Evolutionary conservation across 1,140 invertebrate genomes (phyloP), one percentile per base, ranked within the genome.

Genomic region (Colletes gigas): DNA sequence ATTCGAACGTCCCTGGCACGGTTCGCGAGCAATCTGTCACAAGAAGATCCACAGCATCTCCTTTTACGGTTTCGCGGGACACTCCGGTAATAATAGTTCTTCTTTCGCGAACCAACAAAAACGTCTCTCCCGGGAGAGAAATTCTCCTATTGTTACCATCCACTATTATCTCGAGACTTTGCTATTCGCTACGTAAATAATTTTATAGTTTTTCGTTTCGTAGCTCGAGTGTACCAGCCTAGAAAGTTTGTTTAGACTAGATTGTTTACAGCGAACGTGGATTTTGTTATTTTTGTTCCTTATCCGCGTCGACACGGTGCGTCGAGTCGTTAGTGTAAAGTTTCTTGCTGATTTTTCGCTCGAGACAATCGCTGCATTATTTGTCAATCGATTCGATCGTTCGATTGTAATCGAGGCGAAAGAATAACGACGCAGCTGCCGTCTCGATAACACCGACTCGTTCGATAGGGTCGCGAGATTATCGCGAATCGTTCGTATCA

Each of bases 1-100:
- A n/a, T 67, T 30, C 19, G n/a, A 9, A 8, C 50, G 77, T 79
- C 77, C 77, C 69, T 79, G 77, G 77, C 77, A 79, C 77, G 59
- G 47, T 78, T 78, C 10, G 30, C 57, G 12, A 30, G 77, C 65
- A 73, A 72, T 65, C 69, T 30, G 57, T 72, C 67, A 14, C 44
- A 52, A 77, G 41, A 69, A 17, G 19, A 41, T 67, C 65, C 65
- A 19, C 57, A 6, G 10, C 19, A 17, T 15, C 7, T 41, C 41
- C 54, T 52, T 79, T 65, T 63, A 62, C 55, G 50, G 69, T 70
- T 71, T 71, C 72, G 10, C 17, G 52, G 47, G 55, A 62, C 9
- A 65, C 19, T 44, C 15, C 14, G 2, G 44, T 73, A 65, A 78
- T 41, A 73, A 73, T 15, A 30, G 17, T 60, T 41, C 30, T 17